Percentiles rank a stretch among this genome's conserved stretches.
Evolutionary conservation across 2,888 invertebrate genomes (phyloP).

Genomic region (Vandiemenella viatica): DNA sequence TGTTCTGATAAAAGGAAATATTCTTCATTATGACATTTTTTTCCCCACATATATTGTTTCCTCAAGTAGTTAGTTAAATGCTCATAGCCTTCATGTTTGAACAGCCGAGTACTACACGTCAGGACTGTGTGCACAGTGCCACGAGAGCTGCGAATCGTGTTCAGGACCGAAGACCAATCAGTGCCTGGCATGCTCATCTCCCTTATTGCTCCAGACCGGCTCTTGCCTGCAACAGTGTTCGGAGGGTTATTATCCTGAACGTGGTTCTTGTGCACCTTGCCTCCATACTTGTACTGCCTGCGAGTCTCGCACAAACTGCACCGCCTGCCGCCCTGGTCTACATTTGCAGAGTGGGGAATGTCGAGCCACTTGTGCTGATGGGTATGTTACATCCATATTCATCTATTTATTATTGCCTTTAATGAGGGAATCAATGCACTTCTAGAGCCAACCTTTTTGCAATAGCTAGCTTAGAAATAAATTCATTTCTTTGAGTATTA

Average conservation of each 20-base stretch:
- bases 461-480: no score
- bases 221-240: constrained; percentile 65
- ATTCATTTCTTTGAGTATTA: no score
- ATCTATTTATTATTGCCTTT: neutral
- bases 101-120: constrained; percentile 59
- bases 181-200: constrained; percentile 55
- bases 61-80: no score
- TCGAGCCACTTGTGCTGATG: constrained; percentile 59
- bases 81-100: neutral
- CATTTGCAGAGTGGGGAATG: constrained; percentile 73
- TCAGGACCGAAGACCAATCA: constrained; percentile 55
- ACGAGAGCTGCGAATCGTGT: constrained; percentile 69
- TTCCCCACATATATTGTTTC: no score
- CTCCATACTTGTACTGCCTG: constrained; percentile 65
- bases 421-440: no score
- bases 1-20: no score
- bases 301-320: constrained; percentile 64
- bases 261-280: constrained; percentile 61
- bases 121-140: constrained; percentile 56
- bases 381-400: constrained; percentile 36
- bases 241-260: constrained; percentile 56
- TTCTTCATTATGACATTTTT: no score
- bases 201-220: constrained; percentile 52
- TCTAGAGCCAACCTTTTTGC: no score
- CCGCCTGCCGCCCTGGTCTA: constrained; percentile 57